Conservation (phyloP, 2,113 vertebrate species). For the Cepphus grylle region DNA sequence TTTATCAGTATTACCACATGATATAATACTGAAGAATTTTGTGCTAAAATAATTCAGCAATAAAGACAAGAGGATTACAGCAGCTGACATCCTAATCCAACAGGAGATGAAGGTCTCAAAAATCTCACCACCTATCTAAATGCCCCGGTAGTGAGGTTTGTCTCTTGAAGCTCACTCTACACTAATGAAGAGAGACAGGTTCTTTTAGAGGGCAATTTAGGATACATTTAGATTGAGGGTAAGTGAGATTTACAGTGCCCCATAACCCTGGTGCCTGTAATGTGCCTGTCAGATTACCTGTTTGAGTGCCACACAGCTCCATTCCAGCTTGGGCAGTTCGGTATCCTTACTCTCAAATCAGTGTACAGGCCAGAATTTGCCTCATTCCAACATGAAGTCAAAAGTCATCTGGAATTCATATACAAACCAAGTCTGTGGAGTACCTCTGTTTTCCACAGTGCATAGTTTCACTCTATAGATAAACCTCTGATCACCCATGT, state of each 20-base stretch:
- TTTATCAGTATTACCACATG: not conserved
- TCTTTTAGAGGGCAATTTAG: not conserved
- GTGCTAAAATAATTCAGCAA: not conserved
- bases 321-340: not conserved
- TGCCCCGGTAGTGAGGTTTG: not conserved
- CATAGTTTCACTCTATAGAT: not conserved
- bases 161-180: not conserved
- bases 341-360: not conserved
- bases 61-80: not conserved
- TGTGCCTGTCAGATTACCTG: accelerated
- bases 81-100: not conserved
- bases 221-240: not conserved
- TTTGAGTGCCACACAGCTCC: not conserved
- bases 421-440: not conserved
- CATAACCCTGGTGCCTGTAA: not conserved
- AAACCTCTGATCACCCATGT: not conserved
- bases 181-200: not conserved
- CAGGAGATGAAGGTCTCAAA: not conserved
- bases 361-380: not conserved
- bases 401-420: not conserved
- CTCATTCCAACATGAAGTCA: not conserved
- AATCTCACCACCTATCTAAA: not conserved
- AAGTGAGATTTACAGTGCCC: not conserved
- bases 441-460: not conserved
- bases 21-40: not conserved